Percentiles rank a stretch among this genome's conserved stretches.
Evolutionary conservation across 2,797 vertebrate species (phyloP).

Genomic region (Mionectes olivaceus): DNA sequence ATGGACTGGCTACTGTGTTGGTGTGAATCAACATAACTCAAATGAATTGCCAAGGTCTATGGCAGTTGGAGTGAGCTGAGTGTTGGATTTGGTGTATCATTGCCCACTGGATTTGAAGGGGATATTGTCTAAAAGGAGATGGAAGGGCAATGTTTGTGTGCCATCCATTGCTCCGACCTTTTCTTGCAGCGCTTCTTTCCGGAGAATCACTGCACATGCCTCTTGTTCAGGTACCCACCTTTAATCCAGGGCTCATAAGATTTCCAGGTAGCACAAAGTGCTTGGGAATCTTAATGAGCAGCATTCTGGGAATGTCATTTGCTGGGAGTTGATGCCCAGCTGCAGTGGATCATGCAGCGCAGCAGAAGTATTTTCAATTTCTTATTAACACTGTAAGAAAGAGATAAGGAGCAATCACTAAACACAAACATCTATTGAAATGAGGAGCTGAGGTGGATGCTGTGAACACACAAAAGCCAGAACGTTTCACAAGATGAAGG

Average conservation of each 20-base stretch:
- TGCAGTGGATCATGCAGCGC: not conserved
- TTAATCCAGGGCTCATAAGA: not conserved
- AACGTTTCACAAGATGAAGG: not conserved
- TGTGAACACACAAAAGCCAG: not conserved
- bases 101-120: not conserved
- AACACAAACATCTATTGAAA: constrained; percentile 25
- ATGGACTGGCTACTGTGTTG: constrained; percentile 15
- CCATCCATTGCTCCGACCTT: not conserved
- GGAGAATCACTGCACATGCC: not conserved
- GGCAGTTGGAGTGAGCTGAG: not conserved
- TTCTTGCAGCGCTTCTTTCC: not conserved
- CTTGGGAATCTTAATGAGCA: not conserved
- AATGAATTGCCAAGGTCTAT: not conserved
- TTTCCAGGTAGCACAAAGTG: not conserved
- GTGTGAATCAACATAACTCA: constrained; percentile 1
- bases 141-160: not conserved
- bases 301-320: constrained; percentile 19
- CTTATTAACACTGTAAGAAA: constrained; percentile 11
- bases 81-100: not conserved
- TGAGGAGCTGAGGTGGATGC: not conserved
- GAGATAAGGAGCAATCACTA: constrained; percentile 20
- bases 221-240: not conserved
- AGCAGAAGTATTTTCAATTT: not conserved
- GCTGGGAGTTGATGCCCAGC: not conserved
- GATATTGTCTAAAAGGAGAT: not conserved